A percentile compares a stretch with the other conserved stretches of the same genome.
Conservation (phyloP, 2,113 vertebrate genomes). For the Phycodurus eques region DNA sequence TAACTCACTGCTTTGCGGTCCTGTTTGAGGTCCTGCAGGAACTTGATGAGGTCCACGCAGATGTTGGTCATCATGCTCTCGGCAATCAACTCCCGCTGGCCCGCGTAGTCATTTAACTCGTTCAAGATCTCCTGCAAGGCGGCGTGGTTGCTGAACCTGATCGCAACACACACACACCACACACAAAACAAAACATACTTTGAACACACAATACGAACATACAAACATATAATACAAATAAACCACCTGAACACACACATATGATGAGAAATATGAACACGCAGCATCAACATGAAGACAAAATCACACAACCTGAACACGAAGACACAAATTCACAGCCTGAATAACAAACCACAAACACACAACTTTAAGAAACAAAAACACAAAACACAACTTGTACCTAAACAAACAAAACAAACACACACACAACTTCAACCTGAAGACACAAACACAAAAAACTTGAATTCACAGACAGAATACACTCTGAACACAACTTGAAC, state of each 20-base stretch:
- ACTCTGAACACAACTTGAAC: background rate
- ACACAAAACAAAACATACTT: background rate
- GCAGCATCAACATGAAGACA: background rate
- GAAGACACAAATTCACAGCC: background rate
- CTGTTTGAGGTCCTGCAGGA: conserved; percentile 65
- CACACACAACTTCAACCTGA: background rate
- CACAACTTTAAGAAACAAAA: background rate
- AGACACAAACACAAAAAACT: background rate
- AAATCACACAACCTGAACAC: background rate
- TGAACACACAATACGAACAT: background rate
- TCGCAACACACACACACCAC: background rate
- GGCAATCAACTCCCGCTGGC: conserved; percentile 66
- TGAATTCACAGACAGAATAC: background rate
- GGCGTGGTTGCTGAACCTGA: conserved; percentile 77
- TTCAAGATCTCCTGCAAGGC: conserved; percentile 71
- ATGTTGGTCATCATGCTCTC: conserved; percentile 70
- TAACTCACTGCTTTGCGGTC: conserved; percentile 69
- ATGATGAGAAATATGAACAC: background rate
- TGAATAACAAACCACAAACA: background rate
- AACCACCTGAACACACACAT: background rate
- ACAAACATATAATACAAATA: background rate
- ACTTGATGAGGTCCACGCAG: conserved; percentile 67
- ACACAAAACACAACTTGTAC: too few species aligned
- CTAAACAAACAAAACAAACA: too few species aligned
- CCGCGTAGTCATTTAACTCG: conserved; percentile 69